A percentile compares a stretch with the other conserved stretches of the same genome.
Conservation (phyloP, 2,888 invertebrate genomes). For the Stenoptilia bipunctidactyla region DNA sequence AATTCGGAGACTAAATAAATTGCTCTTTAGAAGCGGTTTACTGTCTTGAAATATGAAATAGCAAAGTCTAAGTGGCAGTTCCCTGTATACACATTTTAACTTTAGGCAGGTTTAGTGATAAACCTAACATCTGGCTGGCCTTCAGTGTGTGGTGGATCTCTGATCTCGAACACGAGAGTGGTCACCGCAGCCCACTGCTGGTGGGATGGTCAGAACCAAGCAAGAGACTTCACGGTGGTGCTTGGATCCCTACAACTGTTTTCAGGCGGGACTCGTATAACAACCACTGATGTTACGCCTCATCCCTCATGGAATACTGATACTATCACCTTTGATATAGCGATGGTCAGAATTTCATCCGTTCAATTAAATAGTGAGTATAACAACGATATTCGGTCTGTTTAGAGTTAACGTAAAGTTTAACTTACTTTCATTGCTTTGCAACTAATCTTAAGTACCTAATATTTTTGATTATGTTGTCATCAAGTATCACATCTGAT, state of each 20-base stretch:
- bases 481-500: too few species aligned
- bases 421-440: too few species aligned
- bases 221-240: conserved; percentile 38
- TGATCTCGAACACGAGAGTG: conserved; percentile 38
- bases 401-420: too few species aligned
- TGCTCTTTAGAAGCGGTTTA: too few species aligned
- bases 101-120: conserved; percentile 43
- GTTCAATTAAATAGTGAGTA: conserved; percentile 40
- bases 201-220: conserved; percentile 46
- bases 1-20: too few species aligned
- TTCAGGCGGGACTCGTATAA: conserved; percentile 42
- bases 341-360: conserved; percentile 31
- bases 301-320: conserved; percentile 40
- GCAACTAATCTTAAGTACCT: not conserved
- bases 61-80: too few species aligned
- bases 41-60: too few species aligned
- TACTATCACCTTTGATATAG: conserved; percentile 35
- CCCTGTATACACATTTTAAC: too few species aligned
- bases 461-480: conserved; percentile 1
- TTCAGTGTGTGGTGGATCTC: conserved; percentile 49
- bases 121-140: conserved; percentile 34
- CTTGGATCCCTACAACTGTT: conserved; percentile 48
- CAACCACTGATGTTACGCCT: conserved; percentile 28
- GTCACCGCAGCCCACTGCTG: conserved; percentile 58
- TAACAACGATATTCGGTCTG: not conserved